Percentiles rank a stretch among this genome's conserved stretches.
These are phyloP conservation scores for Psephotus haematonotus DNA, from an alignment of 2,113 vertebrate genomes.

Conservation along the genomic window DNA sequence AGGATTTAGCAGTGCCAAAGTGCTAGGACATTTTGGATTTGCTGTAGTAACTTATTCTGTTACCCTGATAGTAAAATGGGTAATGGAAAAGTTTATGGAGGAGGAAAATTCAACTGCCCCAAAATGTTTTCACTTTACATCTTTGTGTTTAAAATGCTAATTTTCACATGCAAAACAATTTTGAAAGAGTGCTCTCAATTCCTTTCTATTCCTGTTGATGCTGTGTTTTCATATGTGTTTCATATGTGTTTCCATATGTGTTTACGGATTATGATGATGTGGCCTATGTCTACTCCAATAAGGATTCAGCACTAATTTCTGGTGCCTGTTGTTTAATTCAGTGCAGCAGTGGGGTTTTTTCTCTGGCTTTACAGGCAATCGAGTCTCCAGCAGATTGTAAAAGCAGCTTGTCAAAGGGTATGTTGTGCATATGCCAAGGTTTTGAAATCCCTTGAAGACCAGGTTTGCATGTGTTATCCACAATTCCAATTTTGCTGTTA, in stretches of 20 bases:
- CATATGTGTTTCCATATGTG: not conserved
- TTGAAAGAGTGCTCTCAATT: not conserved
- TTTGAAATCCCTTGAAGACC: not conserved
- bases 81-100: not conserved
- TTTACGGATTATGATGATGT: not conserved
- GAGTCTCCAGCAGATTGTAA: not conserved
- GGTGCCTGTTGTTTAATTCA: not conserved
- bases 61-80: not conserved
- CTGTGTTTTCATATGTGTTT: not conserved
- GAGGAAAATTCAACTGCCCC: not conserved
- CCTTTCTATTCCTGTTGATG: not conserved
- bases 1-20: not conserved
- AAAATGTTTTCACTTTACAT: not conserved
- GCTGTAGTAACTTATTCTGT: not conserved
- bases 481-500: not conserved
- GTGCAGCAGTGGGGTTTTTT: not conserved
- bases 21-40: fast-evolving
- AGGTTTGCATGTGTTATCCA: not conserved
- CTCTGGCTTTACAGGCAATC: not conserved
- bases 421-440: not conserved
- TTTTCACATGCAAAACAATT: not conserved
- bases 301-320: not conserved
- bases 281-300: not conserved
- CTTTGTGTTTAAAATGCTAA: not conserved
- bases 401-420: not conserved